Evolutionary conservation across 2,113 vertebrate genomes (phyloP).

Genomic region (Empidonax traillii): DNA sequence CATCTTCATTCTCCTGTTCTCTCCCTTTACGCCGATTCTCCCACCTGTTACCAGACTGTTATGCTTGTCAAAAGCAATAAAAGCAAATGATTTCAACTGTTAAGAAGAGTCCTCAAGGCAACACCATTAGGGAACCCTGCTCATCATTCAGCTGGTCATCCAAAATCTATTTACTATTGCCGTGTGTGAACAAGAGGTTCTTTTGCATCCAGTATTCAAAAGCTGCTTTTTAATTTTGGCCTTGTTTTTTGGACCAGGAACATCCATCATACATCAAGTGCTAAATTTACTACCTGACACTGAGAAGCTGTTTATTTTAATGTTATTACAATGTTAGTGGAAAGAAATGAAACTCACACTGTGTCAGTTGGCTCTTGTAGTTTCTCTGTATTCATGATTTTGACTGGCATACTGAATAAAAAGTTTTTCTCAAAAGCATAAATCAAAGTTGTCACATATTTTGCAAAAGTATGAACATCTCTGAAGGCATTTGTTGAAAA

Average conservation of each 20-base stretch:
- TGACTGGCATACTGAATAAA: background rate
- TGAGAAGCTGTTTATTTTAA: background rate
- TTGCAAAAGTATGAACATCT: background rate
- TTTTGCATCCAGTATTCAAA: background rate
- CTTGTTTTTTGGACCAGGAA: background rate
- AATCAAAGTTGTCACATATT: background rate
- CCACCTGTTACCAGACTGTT: constrained; percentile 19
- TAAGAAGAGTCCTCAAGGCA: background rate
- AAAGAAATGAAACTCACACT: background rate
- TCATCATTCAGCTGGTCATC: background rate
- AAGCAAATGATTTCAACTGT: background rate
- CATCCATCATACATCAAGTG: background rate
- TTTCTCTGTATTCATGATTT: background rate
- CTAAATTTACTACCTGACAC: background rate
- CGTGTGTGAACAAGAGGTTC: background rate
- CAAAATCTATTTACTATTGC: background rate
- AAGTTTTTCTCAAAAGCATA: background rate
- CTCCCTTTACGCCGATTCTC: background rate
- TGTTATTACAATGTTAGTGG: background rate
- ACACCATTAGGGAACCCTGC: background rate
- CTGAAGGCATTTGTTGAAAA: background rate
- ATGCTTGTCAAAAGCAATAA: constrained; percentile 63
- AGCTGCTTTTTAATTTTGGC: background rate
- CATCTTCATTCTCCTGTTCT: background rate
- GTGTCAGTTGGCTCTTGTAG: background rate